Evolutionary conservation across 2,797 vertebrate genomes (phyloP), one percentile per base, ranked within the genome.

Genomic region (Borostomias antarcticus): DNA sequence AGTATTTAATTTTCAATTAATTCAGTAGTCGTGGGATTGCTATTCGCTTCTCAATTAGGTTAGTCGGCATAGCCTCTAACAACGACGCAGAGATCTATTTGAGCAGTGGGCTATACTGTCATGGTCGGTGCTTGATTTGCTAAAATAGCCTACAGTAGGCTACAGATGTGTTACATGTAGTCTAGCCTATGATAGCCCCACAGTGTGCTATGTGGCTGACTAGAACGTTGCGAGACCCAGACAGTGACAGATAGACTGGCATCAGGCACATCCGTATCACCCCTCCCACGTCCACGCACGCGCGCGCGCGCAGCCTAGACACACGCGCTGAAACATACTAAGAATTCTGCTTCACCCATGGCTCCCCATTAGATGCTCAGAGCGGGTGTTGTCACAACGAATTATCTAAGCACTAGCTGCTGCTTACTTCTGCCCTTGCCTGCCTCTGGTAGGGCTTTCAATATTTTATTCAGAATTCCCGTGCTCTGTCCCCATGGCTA

Each of bases 401-500:
- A 90, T 91, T 86, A 86, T 82, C 86, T 86, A 84, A 73, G 77
- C 83, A 72, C 80, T 72, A 66, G n/a, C 67, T 74, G 83, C 83
- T 79, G 80, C 81, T 83, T 82, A 81, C 82, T 86, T 81, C 89
- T 88, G 89, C 93, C 93, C 93, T 95, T 91, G 90, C 82, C 86
- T 81, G 87, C 88, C 90, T 86, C 81, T 60, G 85, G 81, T 90
- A 75, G 81, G 83, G 57, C 54, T 89, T 85, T 85, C 68, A 86
- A 83, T 86, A 88, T 91, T 89, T 86, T 73, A 91, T 91, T 82
- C 79, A 70, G 77, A 78, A 87, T 88, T 84, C 82, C 82, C 79
- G 82, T 33, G 86, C 85, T 83, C 68, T 82, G 88, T 85, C 88
- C 89, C 73, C 91, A 98, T 98, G 97, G 97, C 96, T 93, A 91